phyloP scores from a whole-genome alignment of 2,888 invertebrate genomes.

The Eupithecia centaureata region DNA sequence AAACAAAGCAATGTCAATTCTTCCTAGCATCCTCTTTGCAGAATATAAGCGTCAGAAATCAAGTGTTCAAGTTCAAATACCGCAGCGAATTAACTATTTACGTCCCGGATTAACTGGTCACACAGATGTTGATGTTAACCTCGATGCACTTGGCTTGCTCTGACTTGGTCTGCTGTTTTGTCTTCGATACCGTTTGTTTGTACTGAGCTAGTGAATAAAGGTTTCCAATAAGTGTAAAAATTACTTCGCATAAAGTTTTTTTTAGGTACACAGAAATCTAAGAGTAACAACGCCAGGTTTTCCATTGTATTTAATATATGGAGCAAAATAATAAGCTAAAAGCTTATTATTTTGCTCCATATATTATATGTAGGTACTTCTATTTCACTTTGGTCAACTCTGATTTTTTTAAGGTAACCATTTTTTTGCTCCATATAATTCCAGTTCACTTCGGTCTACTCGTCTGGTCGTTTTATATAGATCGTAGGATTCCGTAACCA shows the following conservation, averaged over 20 bases:
- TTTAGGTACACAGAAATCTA: not conserved
- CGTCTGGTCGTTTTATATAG: not conserved
- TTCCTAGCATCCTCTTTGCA: not conserved
- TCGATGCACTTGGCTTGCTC: constrained; percentile 8
- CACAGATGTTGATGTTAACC: constrained; percentile 7
- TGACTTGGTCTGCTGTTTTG: not conserved
- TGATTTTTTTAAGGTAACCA: too few relatives aligned
- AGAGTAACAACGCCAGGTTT: not conserved
- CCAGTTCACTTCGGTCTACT: not conserved
- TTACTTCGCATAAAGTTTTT: too few relatives aligned
- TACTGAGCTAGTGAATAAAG: not conserved
- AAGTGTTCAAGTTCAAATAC: constrained; percentile 20
- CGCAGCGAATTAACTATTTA: constrained; percentile 21
- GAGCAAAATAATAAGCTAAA: too few relatives aligned
- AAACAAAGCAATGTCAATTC: not conserved
- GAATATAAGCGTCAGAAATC: constrained; percentile 3
- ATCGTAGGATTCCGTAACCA: too few relatives aligned
- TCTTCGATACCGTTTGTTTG: not conserved
- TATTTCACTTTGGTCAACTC: not conserved
- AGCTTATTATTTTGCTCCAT: too few relatives aligned
- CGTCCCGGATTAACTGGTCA: constrained; percentile 17
- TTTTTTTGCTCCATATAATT: too few relatives aligned
- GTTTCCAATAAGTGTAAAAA: not conserved
- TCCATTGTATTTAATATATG: not conserved
- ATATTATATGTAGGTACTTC: not conserved